phyloP scores from a whole-genome alignment of 2,888 invertebrate species.

The Brassicogethes aeneus region DNA sequence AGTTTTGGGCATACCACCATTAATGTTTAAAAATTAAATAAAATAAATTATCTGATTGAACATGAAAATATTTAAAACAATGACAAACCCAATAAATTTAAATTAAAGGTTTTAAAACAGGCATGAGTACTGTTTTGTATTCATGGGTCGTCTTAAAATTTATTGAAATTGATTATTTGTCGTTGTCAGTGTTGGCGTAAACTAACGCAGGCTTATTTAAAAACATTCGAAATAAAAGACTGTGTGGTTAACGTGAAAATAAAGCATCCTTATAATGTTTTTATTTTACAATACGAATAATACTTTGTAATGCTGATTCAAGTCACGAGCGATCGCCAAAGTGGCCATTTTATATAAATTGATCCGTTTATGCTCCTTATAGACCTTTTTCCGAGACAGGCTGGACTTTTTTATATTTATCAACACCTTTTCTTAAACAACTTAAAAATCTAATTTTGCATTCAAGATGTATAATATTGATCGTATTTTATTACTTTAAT shows the following conservation, averaged over 20 bases:
- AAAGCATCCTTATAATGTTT: not conserved
- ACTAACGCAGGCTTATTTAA: not conserved
- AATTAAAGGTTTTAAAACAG: no score
- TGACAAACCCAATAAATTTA: no score
- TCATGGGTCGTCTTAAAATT: no score
- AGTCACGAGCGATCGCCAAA: conserved; percentile 31
- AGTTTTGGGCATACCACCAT: no score
- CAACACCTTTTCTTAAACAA: conserved; percentile 23
- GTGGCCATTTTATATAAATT: conserved; percentile 37
- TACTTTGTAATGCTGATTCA: conserved; percentile 16
- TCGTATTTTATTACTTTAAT: no score
- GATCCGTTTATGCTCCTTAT: conserved; percentile 29
- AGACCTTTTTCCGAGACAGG: conserved; percentile 18
- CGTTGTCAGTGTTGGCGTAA: not conserved
- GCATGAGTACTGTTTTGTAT: no score
- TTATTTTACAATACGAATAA: conserved; percentile 3
- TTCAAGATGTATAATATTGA: conserved; percentile 14
- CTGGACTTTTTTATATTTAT: conserved; percentile 23
- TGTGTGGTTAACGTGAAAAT: not conserved
- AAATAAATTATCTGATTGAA: no score
- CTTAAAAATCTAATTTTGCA: conserved; percentile 20
- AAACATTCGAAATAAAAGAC: not conserved
- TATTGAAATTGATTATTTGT: not conserved
- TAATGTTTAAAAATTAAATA: no score
- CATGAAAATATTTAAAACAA: no score